These are phyloP conservation scores for Trididemnum nubilum DNA, from an alignment of 23 tunicate species.

Conservation along the genomic window DNA sequence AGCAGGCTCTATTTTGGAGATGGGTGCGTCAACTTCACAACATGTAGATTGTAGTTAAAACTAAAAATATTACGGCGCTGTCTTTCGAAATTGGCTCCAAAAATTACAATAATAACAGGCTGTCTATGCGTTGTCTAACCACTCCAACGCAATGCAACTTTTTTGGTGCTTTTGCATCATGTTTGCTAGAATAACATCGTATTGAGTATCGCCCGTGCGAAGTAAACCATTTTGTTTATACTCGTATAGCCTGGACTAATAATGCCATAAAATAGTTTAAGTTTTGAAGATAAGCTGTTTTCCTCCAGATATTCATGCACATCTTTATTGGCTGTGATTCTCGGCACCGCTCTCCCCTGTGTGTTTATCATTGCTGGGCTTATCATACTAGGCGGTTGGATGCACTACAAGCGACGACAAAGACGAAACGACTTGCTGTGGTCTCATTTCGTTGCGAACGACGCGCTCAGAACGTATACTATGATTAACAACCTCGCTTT, in stretches of 20 bases:
- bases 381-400: background rate
- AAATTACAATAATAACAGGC: background rate
- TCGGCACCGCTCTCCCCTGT: background rate
- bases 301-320: constrained; percentile 4
- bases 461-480: constrained; percentile 22
- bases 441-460: constrained; percentile 32
- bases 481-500: constrained; percentile 2
- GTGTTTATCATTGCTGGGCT: background rate
- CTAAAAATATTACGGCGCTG: too few relatives aligned
- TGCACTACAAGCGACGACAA: background rate
- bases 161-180: background rate
- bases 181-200: background rate
- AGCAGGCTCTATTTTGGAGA: constrained; percentile 18
- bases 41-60: too few relatives aligned
- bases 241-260: too few relatives aligned
- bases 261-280: too few relatives aligned
- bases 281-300: too few relatives aligned
- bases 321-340: background rate
- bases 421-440: constrained; percentile 3
- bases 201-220: too few relatives aligned
- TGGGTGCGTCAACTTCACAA: constrained; percentile 11
- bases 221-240: too few relatives aligned
- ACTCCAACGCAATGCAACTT: background rate
- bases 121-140: too few relatives aligned
- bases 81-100: too few relatives aligned